Evolutionary conservation across 1,140 invertebrate genomes (phyloP), one percentile per base, ranked within the genome.

Genomic region (Nasonia longicornis): DNA sequence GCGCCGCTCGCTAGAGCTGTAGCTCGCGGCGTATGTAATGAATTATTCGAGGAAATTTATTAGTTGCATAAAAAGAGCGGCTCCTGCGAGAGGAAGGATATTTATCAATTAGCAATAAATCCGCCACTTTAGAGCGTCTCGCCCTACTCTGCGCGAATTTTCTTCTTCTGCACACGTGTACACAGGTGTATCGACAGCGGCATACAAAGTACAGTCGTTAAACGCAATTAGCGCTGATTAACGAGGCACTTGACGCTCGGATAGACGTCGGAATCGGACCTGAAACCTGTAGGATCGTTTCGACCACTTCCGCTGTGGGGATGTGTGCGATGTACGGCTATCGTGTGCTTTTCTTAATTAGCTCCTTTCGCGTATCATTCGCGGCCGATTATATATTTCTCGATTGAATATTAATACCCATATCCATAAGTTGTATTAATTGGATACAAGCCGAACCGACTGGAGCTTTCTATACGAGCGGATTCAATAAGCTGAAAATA

Each of bases 21-120:
- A n/a, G 52, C 52, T 20, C 20, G 29, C 42, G 10, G 63, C 31
- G 66, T 58, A 52, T 75, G 16, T 74, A 82, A 82, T 82, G 75
- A 82, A 82, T 82, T 77, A 77, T 77, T 77, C 77, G 77, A 71
- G 70, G 12, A 29, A 77, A 81, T 76, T 77, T 71, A 63, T 77
- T 12, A 31, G 22, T 29, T 48, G 12, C n/a, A 63, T 63, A 73
- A 77, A 73, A 82, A 72, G 31, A 35, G 22, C 64, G 64, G 29
- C 31, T 70, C 20, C 73, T 67, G 52, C 26, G 52, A n/a, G 52
- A n/a, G 45, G 29, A 71, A 1, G 26, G 66, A 81, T 77, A 77
- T 77, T 81, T 77, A 81, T 81, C 73, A 64, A 81, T 81, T 77
- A 77, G 67, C 80, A 71, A 81, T 81, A 72, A 77, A 81, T 81